Base-by-base conservation (phyloP, 2,888 invertebrate genomes). In the Eumerus sabulonum region DNA sequence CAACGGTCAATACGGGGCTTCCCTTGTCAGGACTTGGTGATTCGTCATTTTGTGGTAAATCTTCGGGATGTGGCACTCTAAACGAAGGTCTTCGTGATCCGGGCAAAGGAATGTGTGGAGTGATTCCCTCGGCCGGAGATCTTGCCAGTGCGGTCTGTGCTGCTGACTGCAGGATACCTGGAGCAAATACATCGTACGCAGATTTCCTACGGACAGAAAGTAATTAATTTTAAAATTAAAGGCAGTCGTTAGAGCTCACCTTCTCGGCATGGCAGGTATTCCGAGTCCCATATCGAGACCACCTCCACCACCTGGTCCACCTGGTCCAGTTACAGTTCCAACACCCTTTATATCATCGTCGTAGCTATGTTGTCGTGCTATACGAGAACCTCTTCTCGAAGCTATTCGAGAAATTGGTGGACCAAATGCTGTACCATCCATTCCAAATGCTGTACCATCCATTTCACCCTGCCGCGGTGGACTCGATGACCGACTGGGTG, bases 171-270 rank as follows among this genome's bases (percentile, higher is more conserved):
- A 92, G 88, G 42, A 89, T 85, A 59, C 91, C 92, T 1, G 93
- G 93, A 1, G 93, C 93, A 84, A 94, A 95, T 12, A 96, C 94
- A 85, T 96, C 96, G 84, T 96, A 96, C 13, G 96, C 95, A 44
- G 96, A 96, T 77, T 88, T 88, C 77, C 88, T 88, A 67, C 1
- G 77, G 67, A 67, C 35, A 18, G 45, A 64, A 45, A 9, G 1
- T 3, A 17, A 27, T 27, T 4, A 27, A 27, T 27, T 7, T 4
- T 1, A 45, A 17, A 36, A 14, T 50, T 16, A 42, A 42, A 59
- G 9, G 59, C 56, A 14, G 9, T 17, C 19, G 17, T 44, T 38
- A 1, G 9, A 62, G 27, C 54, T 83, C 86, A 92, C 92, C 92
- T 92, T 85, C 96, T 91, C 0, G 95, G 94, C 90, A 96, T 93